phyloP scores from a whole-genome alignment of 1,140 invertebrate species.

The Trachymyrmex septentrionalis region DNA sequence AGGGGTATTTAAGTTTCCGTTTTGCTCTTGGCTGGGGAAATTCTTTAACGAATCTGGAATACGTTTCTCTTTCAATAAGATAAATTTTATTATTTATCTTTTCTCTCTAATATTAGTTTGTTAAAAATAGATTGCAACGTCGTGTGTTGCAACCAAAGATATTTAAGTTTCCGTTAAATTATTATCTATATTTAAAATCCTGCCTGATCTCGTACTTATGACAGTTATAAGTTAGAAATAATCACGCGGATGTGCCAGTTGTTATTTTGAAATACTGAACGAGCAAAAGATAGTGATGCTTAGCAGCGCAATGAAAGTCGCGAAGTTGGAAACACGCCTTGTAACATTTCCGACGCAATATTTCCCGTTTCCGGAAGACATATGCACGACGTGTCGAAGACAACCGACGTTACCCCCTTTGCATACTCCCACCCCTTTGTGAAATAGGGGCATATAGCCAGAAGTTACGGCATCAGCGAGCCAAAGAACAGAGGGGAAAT shows the following conservation, averaged over 20 bases:
- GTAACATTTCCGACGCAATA: conserved; percentile 68
- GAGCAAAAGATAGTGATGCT: background rate
- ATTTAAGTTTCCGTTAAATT: background rate
- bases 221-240: background rate
- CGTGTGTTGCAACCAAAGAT: background rate
- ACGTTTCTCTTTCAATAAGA: background rate
- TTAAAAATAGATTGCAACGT: background rate
- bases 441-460: conserved; percentile 64
- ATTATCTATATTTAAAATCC: background rate
- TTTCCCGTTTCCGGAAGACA: conserved; percentile 77
- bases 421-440: conserved; percentile 5
- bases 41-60: background rate
- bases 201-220: background rate
- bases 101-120: background rate
- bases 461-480: conserved; percentile 67
- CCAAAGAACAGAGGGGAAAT: conserved; percentile 14
- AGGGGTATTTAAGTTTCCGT: no score
- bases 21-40: background rate
- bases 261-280: background rate
- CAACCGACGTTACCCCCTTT: conserved; percentile 54
- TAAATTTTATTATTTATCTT: conserved; percentile 13
- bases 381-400: conserved; percentile 77
- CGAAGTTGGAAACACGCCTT: conserved; percentile 43
- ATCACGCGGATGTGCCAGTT: background rate
- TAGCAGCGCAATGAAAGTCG: conserved; percentile 24